These are phyloP conservation scores for Clamator glandarius DNA, from an alignment of 2,797 vertebrate species.

Conservation along the genomic window DNA sequence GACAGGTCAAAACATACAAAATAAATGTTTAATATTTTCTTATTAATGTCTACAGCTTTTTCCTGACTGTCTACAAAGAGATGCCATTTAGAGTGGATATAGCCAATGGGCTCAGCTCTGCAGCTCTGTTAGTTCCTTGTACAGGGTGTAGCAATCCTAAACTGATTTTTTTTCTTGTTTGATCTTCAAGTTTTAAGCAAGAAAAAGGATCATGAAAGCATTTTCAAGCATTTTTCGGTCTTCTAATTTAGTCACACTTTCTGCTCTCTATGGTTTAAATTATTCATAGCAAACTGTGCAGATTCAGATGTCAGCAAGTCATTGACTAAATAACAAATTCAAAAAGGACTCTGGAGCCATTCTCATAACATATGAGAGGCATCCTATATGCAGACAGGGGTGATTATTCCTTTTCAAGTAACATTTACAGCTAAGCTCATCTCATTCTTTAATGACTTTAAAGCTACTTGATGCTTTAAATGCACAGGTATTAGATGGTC, in stretches of 20 bases:
- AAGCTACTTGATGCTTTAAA: neutral
- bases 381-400: neutral
- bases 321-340: slow-evolving; percentile 1
- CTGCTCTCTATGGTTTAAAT: slow-evolving; percentile 9
- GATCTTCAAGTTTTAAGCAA: slow-evolving; percentile 50
- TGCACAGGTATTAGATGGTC: neutral
- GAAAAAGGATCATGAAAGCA: neutral
- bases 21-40: slow-evolving; percentile 31
- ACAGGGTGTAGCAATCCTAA: neutral
- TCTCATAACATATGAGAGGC: neutral
- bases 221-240: neutral
- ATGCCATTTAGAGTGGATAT: neutral
- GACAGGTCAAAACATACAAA: neutral
- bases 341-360: neutral
- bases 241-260: slow-evolving; percentile 18
- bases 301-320: slow-evolving; percentile 29
- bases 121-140: neutral
- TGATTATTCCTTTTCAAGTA: slow-evolving; percentile 1
- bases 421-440: neutral
- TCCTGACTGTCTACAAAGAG: neutral
- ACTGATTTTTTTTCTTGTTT: slow-evolving; percentile 27
- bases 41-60: slow-evolving; percentile 16
- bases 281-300: slow-evolving; percentile 2
- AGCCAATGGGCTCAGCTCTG: neutral
- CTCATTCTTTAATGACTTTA: neutral